Conservation (phyloP, 2,113 vertebrate species). For the Triplophysa tibetana region DNA sequence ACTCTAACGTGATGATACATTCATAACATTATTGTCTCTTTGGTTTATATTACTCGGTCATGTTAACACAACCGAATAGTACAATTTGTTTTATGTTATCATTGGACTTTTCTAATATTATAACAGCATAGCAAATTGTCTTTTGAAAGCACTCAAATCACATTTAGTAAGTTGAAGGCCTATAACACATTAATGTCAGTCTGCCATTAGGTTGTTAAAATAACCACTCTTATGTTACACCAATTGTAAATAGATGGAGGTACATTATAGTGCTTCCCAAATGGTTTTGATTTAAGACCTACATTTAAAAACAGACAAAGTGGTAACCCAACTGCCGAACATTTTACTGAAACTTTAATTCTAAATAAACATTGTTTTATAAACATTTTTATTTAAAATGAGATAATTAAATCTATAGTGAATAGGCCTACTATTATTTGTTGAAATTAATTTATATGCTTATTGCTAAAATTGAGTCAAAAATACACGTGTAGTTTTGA, state of each 20-base stretch:
- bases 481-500: too few species aligned
- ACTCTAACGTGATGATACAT: not conserved
- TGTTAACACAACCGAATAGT: not conserved
- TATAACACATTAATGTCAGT: conserved; percentile 3
- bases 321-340: too few species aligned
- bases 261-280: not conserved
- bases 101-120: not conserved
- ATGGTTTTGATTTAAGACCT: too few species aligned
- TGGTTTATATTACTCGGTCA: not conserved
- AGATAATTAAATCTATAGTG: too few species aligned
- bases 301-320: too few species aligned
- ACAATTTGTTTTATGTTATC: not conserved
- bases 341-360: too few species aligned
- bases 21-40: not conserved
- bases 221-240: not conserved
- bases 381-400: too few species aligned
- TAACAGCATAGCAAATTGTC: not conserved
- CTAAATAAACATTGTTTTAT: too few species aligned
- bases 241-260: not conserved
- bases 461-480: too few species aligned
- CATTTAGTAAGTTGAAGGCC: not conserved
- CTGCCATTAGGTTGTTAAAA: not conserved
- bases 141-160: not conserved
- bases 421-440: too few species aligned
- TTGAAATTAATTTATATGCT: too few species aligned